Evolutionary conservation across 2,888 invertebrate genomes (phyloP), one percentile per base, ranked within the genome.

Genomic region (Blastobasis lacticolella): DNA sequence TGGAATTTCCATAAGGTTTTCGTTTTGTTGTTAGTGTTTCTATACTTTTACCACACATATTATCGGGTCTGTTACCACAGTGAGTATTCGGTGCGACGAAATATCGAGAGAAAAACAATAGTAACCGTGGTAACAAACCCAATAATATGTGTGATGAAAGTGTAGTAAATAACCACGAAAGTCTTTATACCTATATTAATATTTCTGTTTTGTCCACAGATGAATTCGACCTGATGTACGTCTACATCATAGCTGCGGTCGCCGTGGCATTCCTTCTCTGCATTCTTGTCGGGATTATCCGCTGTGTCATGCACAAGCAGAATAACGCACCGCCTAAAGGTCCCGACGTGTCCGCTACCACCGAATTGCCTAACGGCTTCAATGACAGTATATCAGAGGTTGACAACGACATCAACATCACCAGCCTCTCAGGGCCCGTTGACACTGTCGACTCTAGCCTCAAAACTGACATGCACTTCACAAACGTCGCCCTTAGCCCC

Each of bases 341-440:
- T 55, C 90, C 91, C 36, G 91, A 92, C 49, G 90, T 91, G 55
- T 91, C 93, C 49, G 92, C 93, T 57, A 93, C 94, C 56, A 93
- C 94, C 46, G 91, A 94, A 61, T 88, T 94, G 53, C 94, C 94
- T 9, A 94, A 94, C 73, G 94, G 94, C 53, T 95, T 95, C 81
- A 93, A 92, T 63, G 95, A 95, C 83, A 95, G 95, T 78, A 94
- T 95, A 81, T 95, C 95, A 64, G 95, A 96, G 83, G 89, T 94
- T 45, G 94, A 94, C 77, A 94, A 93, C 46, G 94, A 94, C 66
- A 94, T 94, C 54, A 94, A 93, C 72, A 90, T 94, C 59, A 92
- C 92, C 48, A 92, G 92, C 40, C 71, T 88, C 38, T 91, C 93
- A 4, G 90, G 91, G 23, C 92, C 93, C 6, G 90, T 91, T 5